Evolutionary conservation across 2,888 invertebrate species (phyloP).

Genomic region (Sceliomorpha sp.): DNA sequence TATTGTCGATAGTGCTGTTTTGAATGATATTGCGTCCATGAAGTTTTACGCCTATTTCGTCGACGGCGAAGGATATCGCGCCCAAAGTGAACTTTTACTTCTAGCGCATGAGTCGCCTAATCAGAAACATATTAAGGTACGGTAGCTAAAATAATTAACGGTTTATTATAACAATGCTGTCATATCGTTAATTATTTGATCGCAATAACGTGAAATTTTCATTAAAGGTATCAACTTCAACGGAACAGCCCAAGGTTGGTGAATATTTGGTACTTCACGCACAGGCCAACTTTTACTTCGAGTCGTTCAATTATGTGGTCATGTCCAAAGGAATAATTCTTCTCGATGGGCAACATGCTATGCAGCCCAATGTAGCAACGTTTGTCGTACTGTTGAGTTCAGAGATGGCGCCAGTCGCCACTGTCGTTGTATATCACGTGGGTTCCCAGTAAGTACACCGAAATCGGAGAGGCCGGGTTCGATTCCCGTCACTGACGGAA

Average conservation of each 20-base stretch:
- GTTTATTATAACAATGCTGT: not conserved
- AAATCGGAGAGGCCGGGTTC: too few relatives aligned
- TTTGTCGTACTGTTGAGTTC: constrained; percentile 91
- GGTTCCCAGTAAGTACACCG: too few relatives aligned
- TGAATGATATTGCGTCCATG: constrained; percentile 86
- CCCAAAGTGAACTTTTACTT: constrained; percentile 86
- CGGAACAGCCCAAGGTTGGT: constrained; percentile 91
- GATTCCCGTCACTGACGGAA: too few relatives aligned
- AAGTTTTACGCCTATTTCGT: constrained; percentile 86
- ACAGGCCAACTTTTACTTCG: constrained; percentile 93
- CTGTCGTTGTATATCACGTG: constrained; percentile 93
- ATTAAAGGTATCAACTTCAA: constrained; percentile 87
- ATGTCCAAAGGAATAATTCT: constrained; percentile 96
- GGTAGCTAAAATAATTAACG: not conserved
- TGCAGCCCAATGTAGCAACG: constrained; percentile 88
- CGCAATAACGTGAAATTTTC: too few relatives aligned
- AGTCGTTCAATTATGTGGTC: constrained; percentile 93
- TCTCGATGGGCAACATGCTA: constrained; percentile 90
- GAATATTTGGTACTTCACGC: constrained; percentile 97
- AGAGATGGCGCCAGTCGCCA: constrained; percentile 96
- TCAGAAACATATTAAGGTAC: constrained; percentile 88
- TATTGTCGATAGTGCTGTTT: constrained; percentile 83
- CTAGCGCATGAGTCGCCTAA: constrained; percentile 90
- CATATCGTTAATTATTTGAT: too few relatives aligned
- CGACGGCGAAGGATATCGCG: constrained; percentile 86